These are phyloP conservation scores for Drosophila repletoides DNA, from an alignment of 1,140 invertebrate genomes.

Conservation along the genomic window DNA sequence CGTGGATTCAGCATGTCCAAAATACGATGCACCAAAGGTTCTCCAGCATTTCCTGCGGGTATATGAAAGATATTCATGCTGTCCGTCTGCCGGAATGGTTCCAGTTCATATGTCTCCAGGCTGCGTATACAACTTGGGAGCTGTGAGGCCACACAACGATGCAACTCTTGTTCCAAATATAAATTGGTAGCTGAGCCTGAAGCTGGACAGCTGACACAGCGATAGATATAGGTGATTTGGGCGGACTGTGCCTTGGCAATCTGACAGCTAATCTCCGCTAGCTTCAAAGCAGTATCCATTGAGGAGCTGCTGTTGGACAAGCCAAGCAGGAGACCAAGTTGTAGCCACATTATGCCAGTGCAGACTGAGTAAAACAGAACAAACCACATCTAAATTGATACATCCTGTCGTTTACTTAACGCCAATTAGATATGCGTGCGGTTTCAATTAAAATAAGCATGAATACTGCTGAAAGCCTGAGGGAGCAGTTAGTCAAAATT, in stretches of 20 bases:
- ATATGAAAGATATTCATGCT: constrained; percentile 65
- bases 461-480: too few relatives aligned
- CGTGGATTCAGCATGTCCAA: constrained; percentile 60
- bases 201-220: constrained; percentile 46
- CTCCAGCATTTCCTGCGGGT: constrained; percentile 11
- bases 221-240: constrained; percentile 60
- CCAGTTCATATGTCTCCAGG: constrained; percentile 38
- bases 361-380: constrained; percentile 28
- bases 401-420: not conserved
- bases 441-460: constrained; percentile 10
- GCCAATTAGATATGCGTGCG: not conserved
- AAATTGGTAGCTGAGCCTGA: not conserved
- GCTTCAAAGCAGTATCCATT: constrained; percentile 16
- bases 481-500: too few relatives aligned
- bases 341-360: constrained; percentile 17
- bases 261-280: constrained; percentile 38
- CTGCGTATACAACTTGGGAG: constrained; percentile 42
- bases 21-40: constrained; percentile 43
- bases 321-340: constrained; percentile 13
- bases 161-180: constrained; percentile 32
- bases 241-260: constrained; percentile 34
- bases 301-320: not conserved
- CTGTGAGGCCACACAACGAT: constrained; percentile 38
- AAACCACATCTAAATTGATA: constrained; percentile 52
- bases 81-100: constrained; percentile 49